phyloP scores from a whole-genome alignment of 2,113 vertebrate genomes.

The Epinephelus fuscoguttatus region DNA sequence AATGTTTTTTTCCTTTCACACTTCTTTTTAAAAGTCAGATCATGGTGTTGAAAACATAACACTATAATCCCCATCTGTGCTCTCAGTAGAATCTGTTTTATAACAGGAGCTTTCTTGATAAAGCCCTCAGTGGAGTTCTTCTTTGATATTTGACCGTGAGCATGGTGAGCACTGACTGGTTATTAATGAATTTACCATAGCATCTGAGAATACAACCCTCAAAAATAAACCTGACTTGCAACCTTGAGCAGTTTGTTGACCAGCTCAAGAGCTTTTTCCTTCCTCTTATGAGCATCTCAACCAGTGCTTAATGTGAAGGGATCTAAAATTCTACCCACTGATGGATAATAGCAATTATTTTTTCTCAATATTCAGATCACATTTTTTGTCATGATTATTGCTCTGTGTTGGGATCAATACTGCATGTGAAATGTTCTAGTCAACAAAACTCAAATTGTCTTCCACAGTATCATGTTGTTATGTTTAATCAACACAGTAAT shows the following conservation, averaged over 20 bases:
- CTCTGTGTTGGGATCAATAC: background rate
- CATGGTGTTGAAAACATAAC: background rate
- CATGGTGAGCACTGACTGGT: background rate
- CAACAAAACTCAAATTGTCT: too few species aligned
- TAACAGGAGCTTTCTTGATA: background rate
- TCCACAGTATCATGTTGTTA: background rate
- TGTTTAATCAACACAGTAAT: background rate
- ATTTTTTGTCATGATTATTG: too few species aligned
- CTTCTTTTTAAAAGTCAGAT: slow-evolving; percentile 6
- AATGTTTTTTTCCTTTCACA: background rate
- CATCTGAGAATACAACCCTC: background rate
- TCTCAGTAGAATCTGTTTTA: background rate
- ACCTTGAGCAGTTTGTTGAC: background rate
- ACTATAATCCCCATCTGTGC: background rate
- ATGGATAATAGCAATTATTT: background rate
- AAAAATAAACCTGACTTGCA: background rate
- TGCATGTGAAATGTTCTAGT: too few species aligned
- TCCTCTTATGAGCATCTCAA: background rate
- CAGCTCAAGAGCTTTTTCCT: background rate
- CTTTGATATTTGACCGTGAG: background rate
- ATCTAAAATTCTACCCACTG: background rate
- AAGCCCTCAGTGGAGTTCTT: background rate
- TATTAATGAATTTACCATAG: too few species aligned
- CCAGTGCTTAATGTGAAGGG: background rate
- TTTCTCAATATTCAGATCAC: too few species aligned